These are phyloP conservation scores for Habroteleia sp. DNA, from an alignment of 2,888 invertebrate species.

Conservation along the genomic window DNA sequence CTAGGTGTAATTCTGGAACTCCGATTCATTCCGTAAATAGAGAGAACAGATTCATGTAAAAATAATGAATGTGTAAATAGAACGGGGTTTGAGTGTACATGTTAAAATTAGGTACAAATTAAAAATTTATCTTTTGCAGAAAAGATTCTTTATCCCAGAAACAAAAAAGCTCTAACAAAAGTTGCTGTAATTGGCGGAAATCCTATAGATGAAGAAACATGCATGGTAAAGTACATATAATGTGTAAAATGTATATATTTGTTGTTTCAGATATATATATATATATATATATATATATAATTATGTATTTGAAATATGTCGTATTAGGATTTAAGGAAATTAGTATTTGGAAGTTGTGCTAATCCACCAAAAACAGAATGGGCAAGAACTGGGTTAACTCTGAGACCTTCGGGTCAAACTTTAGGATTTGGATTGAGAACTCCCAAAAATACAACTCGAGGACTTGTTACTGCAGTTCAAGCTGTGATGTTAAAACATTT, in stretches of 20 bases:
- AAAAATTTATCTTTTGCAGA: conserved; percentile 79
- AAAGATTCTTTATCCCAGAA: conserved; percentile 84
- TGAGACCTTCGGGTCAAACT: conserved; percentile 84
- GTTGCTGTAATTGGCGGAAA: conserved; percentile 85
- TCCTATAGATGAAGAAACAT: conserved; percentile 85
- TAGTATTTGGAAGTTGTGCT: conserved; percentile 86
- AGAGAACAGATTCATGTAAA: no score
- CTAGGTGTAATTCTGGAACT: no score
- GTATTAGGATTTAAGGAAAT: conserved; percentile 85
- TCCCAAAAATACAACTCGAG: conserved; percentile 85
- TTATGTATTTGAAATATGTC: no score
- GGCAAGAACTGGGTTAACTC: conserved; percentile 86
- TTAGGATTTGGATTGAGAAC: conserved; percentile 86
- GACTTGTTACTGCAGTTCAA: conserved; percentile 85
- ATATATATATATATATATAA: no score
- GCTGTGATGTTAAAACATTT: conserved; percentile 87
- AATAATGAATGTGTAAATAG: no score
- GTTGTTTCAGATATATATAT: no score
- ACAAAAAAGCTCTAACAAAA: conserved; percentile 82
- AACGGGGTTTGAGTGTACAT: no score
- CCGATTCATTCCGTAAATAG: no score
- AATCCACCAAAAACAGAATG: conserved; percentile 88
- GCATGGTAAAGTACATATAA: conserved; percentile 81
- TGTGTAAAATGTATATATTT: not conserved
- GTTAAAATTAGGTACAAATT: no score